Percentiles rank a stretch among this genome's conserved stretches.
Evolutionary conservation across 2,797 vertebrate genomes (phyloP).

Genomic region (Rhinoraja longicauda): DNA sequence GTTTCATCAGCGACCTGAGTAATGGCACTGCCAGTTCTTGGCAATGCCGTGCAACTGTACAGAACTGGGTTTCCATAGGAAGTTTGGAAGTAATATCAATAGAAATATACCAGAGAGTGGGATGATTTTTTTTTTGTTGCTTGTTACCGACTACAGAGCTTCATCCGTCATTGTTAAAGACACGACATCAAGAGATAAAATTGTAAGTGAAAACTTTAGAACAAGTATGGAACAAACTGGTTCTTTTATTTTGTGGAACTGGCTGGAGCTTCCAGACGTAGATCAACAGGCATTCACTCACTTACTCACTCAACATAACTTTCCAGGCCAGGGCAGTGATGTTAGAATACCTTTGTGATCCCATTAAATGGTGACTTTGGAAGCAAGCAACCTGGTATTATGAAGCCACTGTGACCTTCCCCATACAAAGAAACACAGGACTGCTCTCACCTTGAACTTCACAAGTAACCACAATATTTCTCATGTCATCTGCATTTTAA

Average conservation of each 20-base stretch:
- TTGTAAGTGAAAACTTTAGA: background rate
- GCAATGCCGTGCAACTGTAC: background rate
- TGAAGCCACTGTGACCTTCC: background rate
- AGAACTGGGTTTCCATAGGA: background rate
- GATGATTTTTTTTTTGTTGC: background rate
- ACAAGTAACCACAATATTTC: background rate
- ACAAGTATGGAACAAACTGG: too few relatives aligned
- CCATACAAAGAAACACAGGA: too few relatives aligned
- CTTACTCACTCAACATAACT: background rate
- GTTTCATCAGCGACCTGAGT: background rate
- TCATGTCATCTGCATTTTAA: background rate
- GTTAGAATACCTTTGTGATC: background rate
- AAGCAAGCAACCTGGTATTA: background rate
- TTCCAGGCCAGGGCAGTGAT: background rate
- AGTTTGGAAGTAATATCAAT: background rate
- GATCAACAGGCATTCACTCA: too few relatives aligned
- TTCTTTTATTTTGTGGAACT: background rate
- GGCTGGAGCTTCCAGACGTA: background rate
- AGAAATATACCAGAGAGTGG: background rate
- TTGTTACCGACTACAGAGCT: background rate
- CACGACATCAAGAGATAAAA: background rate
- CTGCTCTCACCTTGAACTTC: background rate
- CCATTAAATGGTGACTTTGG: background rate
- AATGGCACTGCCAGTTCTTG: background rate
- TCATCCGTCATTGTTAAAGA: background rate